phyloP scores from a whole-genome alignment of 2,888 invertebrate species.

The Zelleria hepariella region DNA sequence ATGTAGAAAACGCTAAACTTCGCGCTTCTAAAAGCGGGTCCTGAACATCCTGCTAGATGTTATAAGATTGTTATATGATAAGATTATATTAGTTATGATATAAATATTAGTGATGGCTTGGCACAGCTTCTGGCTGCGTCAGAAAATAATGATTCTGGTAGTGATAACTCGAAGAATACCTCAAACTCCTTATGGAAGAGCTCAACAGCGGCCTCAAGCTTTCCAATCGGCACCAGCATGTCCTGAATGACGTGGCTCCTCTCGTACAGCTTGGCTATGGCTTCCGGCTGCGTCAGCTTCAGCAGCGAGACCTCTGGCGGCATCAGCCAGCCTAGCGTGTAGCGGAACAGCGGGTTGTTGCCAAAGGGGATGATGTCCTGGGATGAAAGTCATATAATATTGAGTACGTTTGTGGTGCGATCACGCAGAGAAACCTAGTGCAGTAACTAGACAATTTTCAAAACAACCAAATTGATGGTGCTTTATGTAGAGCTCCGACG shows the following conservation, averaged over 20 bases:
- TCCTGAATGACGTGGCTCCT: constrained; percentile 85
- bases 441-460: background rate
- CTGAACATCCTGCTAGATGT: no score
- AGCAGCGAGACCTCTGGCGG: constrained; percentile 86
- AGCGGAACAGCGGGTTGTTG: constrained; percentile 80
- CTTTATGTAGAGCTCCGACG: no score
- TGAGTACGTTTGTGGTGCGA: no score
- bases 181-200: constrained; percentile 77
- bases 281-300: constrained; percentile 82
- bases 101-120: no score
- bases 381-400: constrained; percentile 11
- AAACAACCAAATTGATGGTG: no score
- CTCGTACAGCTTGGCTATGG: constrained; percentile 80
- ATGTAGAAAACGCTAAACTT: no score
- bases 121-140: no score
- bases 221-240: constrained; percentile 81
- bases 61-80: no score
- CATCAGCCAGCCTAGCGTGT: constrained; percentile 83
- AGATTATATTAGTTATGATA: no score
- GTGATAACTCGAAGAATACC: constrained; percentile 35
- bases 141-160: background rate
- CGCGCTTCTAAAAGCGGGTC: no score
- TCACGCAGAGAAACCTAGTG: background rate
- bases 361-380: constrained; percentile 89
- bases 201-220: constrained; percentile 72